Evolutionary conservation across 64 coral and sea anemone species (phyloP).

Genomic region (Actinia equina): DNA sequence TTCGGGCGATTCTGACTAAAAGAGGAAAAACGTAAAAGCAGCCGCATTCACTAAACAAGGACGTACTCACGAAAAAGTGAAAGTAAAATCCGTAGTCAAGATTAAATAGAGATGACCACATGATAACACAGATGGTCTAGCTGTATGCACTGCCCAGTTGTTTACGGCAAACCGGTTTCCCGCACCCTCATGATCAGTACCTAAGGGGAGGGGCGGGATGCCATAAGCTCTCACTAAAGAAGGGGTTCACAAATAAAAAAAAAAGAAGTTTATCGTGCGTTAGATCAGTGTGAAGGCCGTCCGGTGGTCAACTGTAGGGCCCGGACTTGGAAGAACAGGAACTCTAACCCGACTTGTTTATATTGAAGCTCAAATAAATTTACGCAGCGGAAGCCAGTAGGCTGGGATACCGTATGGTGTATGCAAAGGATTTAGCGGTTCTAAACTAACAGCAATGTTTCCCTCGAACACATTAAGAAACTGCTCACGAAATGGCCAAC

Average conservation of each 20-base stretch:
- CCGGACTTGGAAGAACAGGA: constrained; percentile 89
- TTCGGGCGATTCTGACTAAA: constrained; percentile 79
- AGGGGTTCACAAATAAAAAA: no score
- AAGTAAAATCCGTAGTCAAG: constrained; percentile 84
- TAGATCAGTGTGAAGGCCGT: constrained; percentile 78
- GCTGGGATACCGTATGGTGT: constrained; percentile 97
- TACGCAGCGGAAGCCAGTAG: constrained; percentile 88
- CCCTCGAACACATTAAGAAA: no score
- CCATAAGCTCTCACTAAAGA: constrained; percentile 75
- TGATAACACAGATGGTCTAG: constrained; percentile 89
- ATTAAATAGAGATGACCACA: constrained; percentile 91
- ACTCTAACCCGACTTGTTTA: constrained; percentile 90
- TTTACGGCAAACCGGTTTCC: constrained; percentile 91
- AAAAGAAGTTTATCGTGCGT: constrained; percentile 78
- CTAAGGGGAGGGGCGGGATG: constrained; percentile 95
- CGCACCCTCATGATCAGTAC: constrained; percentile 88
- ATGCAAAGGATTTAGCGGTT: no score
- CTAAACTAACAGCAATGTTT: no score
- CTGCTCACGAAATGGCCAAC: no score
- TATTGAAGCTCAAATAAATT: constrained; percentile 87
- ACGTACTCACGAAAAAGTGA: constrained; percentile 81
- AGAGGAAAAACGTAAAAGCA: constrained; percentile 82
- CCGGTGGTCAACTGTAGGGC: constrained; percentile 91
- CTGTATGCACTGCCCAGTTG: constrained; percentile 90
- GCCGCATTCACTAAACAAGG: constrained; percentile 74